Evolutionary conservation across 2,113 vertebrate genomes (phyloP), one percentile per base, ranked within the genome.

Genomic region (Myiopsitta monachus): DNA sequence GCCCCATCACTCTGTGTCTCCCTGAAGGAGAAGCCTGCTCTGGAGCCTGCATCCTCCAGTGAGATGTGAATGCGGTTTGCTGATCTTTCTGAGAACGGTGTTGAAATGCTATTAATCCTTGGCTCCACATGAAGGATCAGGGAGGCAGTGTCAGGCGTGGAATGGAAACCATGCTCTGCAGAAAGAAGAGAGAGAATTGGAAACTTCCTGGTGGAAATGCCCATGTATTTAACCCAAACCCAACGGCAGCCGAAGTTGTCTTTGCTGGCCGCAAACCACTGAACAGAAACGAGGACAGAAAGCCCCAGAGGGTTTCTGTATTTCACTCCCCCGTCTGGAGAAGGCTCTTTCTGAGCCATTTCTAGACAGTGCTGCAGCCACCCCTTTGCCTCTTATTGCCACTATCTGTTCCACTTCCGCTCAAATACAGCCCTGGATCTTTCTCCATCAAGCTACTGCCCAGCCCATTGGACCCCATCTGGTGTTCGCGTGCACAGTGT

Each of bases 371-470:
- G 1, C 77, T 24, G 80, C 91, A 41, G 68, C n/a, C 83, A 94
- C 3, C 21, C 39, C 77, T 87, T 94, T 74, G 91, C 69, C 88
- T 91, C 89, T 95, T 94, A 93, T 95, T 93, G 77, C 94, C 55
- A 41, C 84, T 81, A 92, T 89, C 96, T 95, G 95, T 96, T 96
- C 95, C 43, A 36, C 88, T 94, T 84, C 88, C 33, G 86, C 55
- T 94, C 94, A 74, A 77, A 82, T 39, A 39, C 44, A 81, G 66
- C 80, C 61, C 88, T 92, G 92, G 83, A 94, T 78, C 88, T 78
- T 78, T 94, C 63, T 81, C 88, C 1, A 9, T 64, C 9, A 7
- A 81, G 90, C 63, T 54, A 90, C 90, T 94, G 90, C 92, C 96
- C 94, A 88, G 88, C 64, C 83, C 11, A 0, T 92, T 88, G 86